Percentiles rank a stretch among this genome's conserved stretches.
Conservation (phyloP, 2,113 vertebrate genomes). For the Puma concolor region DNA sequence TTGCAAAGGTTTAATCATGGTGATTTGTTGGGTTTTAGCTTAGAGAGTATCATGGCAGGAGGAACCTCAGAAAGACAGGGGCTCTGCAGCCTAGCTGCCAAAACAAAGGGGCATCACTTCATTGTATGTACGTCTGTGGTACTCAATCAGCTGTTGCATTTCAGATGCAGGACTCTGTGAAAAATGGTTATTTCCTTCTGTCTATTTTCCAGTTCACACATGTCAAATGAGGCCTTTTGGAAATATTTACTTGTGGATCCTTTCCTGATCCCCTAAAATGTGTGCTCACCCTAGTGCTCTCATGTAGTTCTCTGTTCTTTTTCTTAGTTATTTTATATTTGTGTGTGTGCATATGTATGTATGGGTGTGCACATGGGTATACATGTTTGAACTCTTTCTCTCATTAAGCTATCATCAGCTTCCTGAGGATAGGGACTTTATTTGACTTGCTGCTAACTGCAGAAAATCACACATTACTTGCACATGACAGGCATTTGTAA, state of each 20-base stretch:
- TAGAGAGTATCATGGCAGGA: neutral
- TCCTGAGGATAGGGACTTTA: neutral
- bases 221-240: neutral
- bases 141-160: neutral
- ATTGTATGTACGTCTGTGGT: rapidly evolving
- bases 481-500: neutral
- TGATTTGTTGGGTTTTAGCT: neutral
- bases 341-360: neutral
- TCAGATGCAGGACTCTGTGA: neutral
- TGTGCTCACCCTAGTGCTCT: neutral
- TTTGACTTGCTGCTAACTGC: neutral
- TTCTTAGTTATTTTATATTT: neutral
- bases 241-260: neutral
- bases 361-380: neutral
- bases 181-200: neutral
- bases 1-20: neutral
- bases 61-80: neutral
- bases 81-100: neutral
- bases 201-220: neutral
- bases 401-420: neutral
- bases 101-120: neutral
- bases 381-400: neutral
- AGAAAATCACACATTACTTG: neutral
- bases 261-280: neutral
- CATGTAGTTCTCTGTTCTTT: neutral